Evolutionary conservation across 1,140 invertebrate species (phyloP).

Genomic region (Zaprionus kolodkinae): DNA sequence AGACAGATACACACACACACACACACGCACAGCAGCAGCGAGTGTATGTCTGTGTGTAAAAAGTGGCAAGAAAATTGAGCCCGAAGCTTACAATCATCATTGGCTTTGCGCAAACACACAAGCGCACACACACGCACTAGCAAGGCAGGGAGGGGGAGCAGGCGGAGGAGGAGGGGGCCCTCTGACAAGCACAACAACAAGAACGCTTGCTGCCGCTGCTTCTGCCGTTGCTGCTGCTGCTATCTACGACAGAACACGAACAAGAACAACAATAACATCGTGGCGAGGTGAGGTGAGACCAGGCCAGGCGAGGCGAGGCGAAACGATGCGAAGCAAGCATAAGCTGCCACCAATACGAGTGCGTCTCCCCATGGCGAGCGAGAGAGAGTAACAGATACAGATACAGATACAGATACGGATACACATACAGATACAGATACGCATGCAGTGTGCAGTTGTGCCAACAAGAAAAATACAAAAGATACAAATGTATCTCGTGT

Average conservation of each 20-base stretch:
- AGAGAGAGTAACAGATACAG: conserved; percentile 51
- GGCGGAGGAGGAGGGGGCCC: not conserved
- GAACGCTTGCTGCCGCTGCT: conserved; percentile 28
- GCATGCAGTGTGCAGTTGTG: conserved; percentile 44
- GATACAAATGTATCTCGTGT: conserved; percentile 83
- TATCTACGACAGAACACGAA: conserved; percentile 53
- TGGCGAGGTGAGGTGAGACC: conserved; percentile 12
- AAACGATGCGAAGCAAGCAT: conserved; percentile 34
- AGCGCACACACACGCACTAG: conserved; percentile 3
- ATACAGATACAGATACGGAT: conserved; percentile 42
- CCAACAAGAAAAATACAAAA: conserved; percentile 79
- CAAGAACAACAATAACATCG: conserved; percentile 41
- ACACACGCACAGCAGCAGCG: not conserved
- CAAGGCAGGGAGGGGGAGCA: not conserved
- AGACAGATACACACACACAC: conserved; percentile 42
- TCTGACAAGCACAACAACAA: conserved; percentile 40
- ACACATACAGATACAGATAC: conserved; percentile 29
- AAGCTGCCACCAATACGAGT: conserved; percentile 54
- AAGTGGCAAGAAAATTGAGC: conserved; percentile 60
- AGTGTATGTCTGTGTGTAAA: conserved; percentile 34
- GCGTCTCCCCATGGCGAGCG: conserved; percentile 27
- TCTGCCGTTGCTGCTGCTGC: conserved; percentile 33
- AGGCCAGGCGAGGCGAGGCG: not conserved
- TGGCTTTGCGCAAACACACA: conserved; percentile 54
- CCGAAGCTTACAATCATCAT: conserved; percentile 71